Percentiles rank a stretch among this genome's conserved stretches.
phyloP scores from a whole-genome alignment of 2,888 invertebrate species.

The Drosophila quinaria region DNA sequence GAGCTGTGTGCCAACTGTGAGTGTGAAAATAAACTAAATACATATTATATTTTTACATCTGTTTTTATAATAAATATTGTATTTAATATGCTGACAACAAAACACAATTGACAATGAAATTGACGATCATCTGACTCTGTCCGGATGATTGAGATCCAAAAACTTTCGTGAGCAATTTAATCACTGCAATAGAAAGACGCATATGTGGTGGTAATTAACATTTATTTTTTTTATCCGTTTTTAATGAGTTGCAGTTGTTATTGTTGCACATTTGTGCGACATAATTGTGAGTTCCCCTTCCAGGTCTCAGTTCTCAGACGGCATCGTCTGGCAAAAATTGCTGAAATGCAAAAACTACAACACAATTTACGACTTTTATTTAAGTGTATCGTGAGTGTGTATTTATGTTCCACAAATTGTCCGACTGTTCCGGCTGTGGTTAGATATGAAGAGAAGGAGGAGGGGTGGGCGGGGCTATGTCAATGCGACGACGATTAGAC shows the following conservation, averaged over 20 bases:
- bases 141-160: conserved; percentile 13
- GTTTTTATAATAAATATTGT: conserved; percentile 6
- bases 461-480: neutral
- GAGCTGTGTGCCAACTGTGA: conserved; percentile 14
- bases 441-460: neutral
- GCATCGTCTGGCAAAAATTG: conserved; percentile 24
- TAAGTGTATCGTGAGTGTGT: conserved; percentile 19
- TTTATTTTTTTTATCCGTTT: conserved; percentile 9
- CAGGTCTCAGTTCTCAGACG: neutral
- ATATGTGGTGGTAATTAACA: conserved; percentile 14
- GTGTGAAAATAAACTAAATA: conserved; percentile 23
- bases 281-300: conserved; percentile 2
- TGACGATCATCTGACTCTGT: conserved; percentile 1
- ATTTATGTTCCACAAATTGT: conserved; percentile 53
- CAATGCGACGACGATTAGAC: conserved; percentile 45
- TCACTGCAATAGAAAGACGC: conserved; percentile 20
- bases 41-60: neutral
- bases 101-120: conserved; percentile 10
- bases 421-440: conserved; percentile 25
- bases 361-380: conserved; percentile 35
- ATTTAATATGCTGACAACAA: conserved; percentile 23
- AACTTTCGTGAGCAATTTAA: conserved; percentile 15
- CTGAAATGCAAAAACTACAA: conserved; percentile 30
- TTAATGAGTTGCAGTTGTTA: conserved; percentile 37
- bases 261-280: conserved; percentile 8